phyloP scores from a whole-genome alignment of 2,888 invertebrate genomes.

The Cinara cedri region DNA sequence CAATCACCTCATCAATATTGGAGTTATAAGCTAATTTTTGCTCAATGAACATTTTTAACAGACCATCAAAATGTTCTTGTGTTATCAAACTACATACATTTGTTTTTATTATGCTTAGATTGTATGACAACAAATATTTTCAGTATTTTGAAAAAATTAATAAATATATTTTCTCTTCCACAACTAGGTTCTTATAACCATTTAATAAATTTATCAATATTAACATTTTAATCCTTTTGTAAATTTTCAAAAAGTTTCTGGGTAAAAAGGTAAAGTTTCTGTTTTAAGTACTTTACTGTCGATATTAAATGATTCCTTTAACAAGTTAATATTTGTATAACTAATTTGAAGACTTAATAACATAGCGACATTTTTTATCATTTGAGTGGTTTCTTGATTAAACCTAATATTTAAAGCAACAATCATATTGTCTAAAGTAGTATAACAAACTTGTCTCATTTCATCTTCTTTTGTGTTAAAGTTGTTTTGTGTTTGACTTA shows the following conservation, averaged over 20 bases:
- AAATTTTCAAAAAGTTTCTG: neutral
- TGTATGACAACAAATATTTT: neutral
- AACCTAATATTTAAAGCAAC: constrained; percentile 1
- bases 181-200: neutral
- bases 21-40: neutral
- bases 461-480: constrained; percentile 6
- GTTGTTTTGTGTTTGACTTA: neutral
- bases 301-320: neutral
- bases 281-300: neutral
- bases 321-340: neutral
- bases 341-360: neutral
- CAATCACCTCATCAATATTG: constrained; percentile 10
- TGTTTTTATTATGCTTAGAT: neutral
- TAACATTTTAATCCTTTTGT: neutral
- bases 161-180: neutral
- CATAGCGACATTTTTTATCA: neutral
- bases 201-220: neutral
- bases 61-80: neutral
- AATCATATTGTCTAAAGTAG: constrained; percentile 20
- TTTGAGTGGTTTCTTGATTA: neutral
- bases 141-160: constrained; percentile 1
- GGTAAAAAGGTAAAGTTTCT: neutral
- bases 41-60: neutral
- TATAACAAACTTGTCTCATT: constrained; percentile 3
- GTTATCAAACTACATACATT: neutral